Evolutionary conservation across 2,888 invertebrate genomes (phyloP).

Genomic region (Leptinotarsa haldemani): DNA sequence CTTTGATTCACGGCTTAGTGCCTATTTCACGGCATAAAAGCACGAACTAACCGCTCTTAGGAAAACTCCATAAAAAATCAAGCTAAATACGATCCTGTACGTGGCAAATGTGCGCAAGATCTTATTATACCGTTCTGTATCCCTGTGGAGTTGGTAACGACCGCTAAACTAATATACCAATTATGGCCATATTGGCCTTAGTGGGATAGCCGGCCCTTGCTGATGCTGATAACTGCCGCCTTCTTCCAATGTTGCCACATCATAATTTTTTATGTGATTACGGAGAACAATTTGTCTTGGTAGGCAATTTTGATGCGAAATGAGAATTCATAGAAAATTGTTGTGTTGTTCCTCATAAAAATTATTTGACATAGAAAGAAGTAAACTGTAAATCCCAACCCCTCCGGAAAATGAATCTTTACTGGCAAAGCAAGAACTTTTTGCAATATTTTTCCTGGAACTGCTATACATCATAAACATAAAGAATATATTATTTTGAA

Average conservation of each 20-base stretch:
- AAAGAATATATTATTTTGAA: too few species aligned
- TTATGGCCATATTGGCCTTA: slow-evolving; percentile 56
- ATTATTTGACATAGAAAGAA: too few species aligned
- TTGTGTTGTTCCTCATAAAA: too few species aligned
- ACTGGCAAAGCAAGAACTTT: too few species aligned
- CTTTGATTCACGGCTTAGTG: slow-evolving; percentile 1
- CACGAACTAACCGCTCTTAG: slow-evolving; percentile 10
- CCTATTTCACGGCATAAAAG: neutral
- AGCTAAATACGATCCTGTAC: slow-evolving; percentile 32
- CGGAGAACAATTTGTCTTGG: neutral
- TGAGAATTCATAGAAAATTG: neutral
- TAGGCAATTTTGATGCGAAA: neutral
- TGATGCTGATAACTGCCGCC: slow-evolving; percentile 18
- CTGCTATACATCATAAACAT: too few species aligned
- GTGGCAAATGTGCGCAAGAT: slow-evolving; percentile 43
- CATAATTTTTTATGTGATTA: neutral
- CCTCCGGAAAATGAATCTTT: too few species aligned
- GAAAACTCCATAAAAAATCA: slow-evolving; percentile 13
- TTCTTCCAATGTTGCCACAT: neutral
- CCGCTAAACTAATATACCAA: slow-evolving; percentile 66
- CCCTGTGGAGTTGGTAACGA: slow-evolving; percentile 62
- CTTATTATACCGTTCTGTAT: slow-evolving; percentile 39
- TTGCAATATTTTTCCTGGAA: too few species aligned
- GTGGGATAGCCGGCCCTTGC: slow-evolving; percentile 25
- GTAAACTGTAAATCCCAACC: too few species aligned